These are phyloP conservation scores for Drosophila leonis DNA, from an alignment of 2,888 invertebrate species.

Conservation along the genomic window DNA sequence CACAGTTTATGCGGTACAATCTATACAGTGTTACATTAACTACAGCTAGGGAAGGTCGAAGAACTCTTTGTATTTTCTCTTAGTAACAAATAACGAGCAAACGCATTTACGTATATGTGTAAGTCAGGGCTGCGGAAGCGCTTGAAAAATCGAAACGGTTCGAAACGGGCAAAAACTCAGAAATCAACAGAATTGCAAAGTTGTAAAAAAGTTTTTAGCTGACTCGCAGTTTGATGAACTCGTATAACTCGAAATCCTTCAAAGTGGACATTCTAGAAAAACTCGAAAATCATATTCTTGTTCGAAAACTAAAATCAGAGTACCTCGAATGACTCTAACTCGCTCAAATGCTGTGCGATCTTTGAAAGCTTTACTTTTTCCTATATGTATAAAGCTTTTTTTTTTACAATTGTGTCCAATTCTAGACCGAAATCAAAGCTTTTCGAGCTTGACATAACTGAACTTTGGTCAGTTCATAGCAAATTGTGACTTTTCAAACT, in stretches of 20 bases:
- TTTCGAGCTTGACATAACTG: too few species aligned
- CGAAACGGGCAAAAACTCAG: neutral
- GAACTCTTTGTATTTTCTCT: conserved; percentile 20
- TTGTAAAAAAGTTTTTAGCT: neutral
- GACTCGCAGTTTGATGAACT: neutral
- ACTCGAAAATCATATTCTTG: too few species aligned
- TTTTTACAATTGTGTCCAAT: too few species aligned
- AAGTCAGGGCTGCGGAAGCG: conserved; percentile 11
- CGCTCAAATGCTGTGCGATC: too few species aligned
- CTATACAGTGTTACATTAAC: conserved; percentile 44
- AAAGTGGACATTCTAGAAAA: too few species aligned
- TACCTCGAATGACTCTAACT: too few species aligned
- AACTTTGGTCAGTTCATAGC: too few species aligned
- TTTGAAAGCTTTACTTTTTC: too few species aligned
- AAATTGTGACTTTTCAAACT: too few species aligned
- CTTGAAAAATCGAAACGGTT: conserved; percentile 1
- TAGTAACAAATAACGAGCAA: conserved; percentile 70
- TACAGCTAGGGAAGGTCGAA: conserved; percentile 49
- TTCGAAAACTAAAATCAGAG: too few species aligned
- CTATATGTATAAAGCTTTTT: too few species aligned
- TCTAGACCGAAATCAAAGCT: too few species aligned
- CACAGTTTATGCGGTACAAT: conserved; percentile 42
- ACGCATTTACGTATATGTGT: conserved; percentile 49
- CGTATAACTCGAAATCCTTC: neutral
- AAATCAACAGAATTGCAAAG: neutral